Base-by-base conservation (phyloP, 2,113 vertebrate species). In the Epinephelus moara region DNA sequence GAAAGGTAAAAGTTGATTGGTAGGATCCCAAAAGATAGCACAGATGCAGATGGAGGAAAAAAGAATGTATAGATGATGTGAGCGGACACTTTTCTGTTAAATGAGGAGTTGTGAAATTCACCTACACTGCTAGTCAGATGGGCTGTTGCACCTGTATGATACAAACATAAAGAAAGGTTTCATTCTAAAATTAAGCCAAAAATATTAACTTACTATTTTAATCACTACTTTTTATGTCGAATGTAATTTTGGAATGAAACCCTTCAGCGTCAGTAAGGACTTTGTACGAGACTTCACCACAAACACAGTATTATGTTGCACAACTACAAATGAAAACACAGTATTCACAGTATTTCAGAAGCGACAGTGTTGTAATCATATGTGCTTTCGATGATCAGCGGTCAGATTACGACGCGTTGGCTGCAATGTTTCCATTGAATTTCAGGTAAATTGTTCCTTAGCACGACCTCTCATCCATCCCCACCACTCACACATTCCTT, bases 281-380 rank as follows among this genome's bases (percentile, higher is more conserved):
- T 3, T 23, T 49, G 4, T 45, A 27, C 49, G 67, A 70, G 37
- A 64, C 83, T 64, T 88, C 71, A 80, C 64, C 50, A 76, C 42
- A 76, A 75, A 83, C 81, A 81, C 61, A 74, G 81, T 79, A 50
- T 90, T 85, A 60, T 77, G 49, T 79, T 76, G 84, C 69, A 82
- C 76, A 74, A 75, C 27, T 21, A n/a, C n/a, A 64, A 68, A 61
- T 15, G 21, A 62, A 59, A 61, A 66, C 42, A 45, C 42, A 45
- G 42, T 45, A 45, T 45, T 45, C 70, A 85, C 70, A 67, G n/a
- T 62, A 47, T 72, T 62, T 70, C 75, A 82, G 60, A 72, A 63
- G 50, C 63, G 84, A 63, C 74, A 76, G 74, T 75, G 74, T 75
- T 78, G 67, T 79, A 73, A 74, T 75, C 15, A 13, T 30, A 17